Evolutionary conservation across 2,113 vertebrate genomes (phyloP).

Genomic region (Gymnarchus niloticus): DNA sequence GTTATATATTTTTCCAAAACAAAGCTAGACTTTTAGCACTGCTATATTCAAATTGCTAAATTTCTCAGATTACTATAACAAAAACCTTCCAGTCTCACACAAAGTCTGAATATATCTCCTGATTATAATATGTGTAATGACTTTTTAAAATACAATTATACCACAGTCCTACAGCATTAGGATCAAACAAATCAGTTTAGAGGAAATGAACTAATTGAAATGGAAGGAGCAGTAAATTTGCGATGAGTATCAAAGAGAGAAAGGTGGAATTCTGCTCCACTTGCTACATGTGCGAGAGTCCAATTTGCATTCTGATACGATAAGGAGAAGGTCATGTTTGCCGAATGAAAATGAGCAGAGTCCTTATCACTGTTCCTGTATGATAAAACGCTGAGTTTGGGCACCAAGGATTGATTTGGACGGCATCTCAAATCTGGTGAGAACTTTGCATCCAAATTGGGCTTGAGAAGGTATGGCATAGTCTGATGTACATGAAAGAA

Average conservation of each 20-base stretch:
- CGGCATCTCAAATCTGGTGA: not conserved
- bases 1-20: not conserved
- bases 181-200: not conserved
- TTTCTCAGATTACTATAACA: not conserved
- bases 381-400: constrained; percentile 8
- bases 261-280: not conserved
- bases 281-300: not conserved
- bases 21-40: not conserved
- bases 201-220: constrained; percentile 14
- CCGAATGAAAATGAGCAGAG: constrained; percentile 20
- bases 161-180: not conserved
- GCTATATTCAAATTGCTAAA: not conserved
- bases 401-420: constrained; percentile 10
- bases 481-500: not conserved
- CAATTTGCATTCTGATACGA: constrained; percentile 18
- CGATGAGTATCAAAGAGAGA: not conserved
- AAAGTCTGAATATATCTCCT: not conserved
- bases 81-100: not conserved
- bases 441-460: constrained; percentile 14
- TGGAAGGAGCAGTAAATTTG: constrained; percentile 4
- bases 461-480: not conserved
- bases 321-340: constrained; percentile 10
- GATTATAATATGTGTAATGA: not conserved
- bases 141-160: not conserved
- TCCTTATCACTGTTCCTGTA: constrained; percentile 7